A percentile compares a stretch with the other conserved stretches of the same genome.
Conservation (phyloP, 2,113 vertebrate genomes). For the Pycnonotus jocosus region DNA sequence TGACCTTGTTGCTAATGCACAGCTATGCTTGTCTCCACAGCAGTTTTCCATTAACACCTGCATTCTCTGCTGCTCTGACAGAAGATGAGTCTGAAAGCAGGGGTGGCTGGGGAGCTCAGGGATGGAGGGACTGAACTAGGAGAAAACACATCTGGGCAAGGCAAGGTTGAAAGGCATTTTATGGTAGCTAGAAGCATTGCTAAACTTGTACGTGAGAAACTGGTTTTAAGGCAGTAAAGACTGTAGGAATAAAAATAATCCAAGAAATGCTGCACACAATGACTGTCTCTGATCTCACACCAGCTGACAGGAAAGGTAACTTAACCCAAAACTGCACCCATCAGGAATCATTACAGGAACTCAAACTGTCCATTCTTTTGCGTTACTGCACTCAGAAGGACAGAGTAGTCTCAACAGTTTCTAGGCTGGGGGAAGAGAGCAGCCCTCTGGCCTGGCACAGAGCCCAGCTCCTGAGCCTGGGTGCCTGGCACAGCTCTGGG, state of each 20-base stretch:
- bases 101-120: background rate
- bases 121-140: background rate
- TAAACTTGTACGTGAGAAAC: background rate
- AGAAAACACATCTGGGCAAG: background rate
- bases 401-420: fast-evolving
- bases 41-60: background rate
- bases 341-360: background rate
- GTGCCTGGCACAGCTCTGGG: background rate
- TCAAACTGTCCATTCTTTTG: fast-evolving
- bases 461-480: fast-evolving
- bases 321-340: background rate
- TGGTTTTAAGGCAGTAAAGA: background rate
- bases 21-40: background rate
- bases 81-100: background rate
- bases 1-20: background rate
- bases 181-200: background rate
- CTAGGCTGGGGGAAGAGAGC: background rate
- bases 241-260: background rate
- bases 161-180: background rate
- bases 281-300: background rate
- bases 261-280: background rate
- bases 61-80: background rate
- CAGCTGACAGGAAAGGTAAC: background rate
- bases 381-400: background rate
- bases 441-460: background rate